phyloP scores from a whole-genome alignment of 2,888 invertebrate species.

The Cremastinae sp. region DNA sequence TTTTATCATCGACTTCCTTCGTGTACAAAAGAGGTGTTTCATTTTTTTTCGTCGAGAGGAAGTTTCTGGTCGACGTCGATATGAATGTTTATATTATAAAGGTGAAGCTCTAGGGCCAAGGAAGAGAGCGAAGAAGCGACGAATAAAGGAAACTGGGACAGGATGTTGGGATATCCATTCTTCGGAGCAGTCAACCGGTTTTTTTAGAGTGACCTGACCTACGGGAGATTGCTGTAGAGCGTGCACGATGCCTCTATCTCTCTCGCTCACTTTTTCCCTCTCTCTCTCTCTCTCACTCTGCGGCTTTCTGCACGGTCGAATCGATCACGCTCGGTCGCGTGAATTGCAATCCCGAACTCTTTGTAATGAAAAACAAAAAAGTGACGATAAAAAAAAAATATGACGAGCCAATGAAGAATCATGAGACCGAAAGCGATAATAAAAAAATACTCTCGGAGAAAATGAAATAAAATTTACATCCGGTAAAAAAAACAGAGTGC shows the following conservation, averaged over 20 bases:
- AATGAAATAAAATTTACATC: slow-evolving; percentile 2
- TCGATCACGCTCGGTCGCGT: slow-evolving; percentile 55
- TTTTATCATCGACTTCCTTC: no score
- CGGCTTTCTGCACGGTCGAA: slow-evolving; percentile 30
- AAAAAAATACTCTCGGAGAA: no score
- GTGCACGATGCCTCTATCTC: slow-evolving; percentile 14
- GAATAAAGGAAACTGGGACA: slow-evolving; percentile 50
- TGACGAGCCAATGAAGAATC: slow-evolving; percentile 3
- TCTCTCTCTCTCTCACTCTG: slow-evolving; percentile 5
- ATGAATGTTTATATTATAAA: background rate
- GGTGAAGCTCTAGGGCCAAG: background rate
- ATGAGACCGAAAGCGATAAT: slow-evolving; percentile 25
- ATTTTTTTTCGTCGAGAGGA: no score
- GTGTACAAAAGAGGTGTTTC: no score
- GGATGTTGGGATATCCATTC: slow-evolving; percentile 49
- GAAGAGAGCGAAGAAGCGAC: slow-evolving; percentile 1
- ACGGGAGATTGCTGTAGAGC: slow-evolving; percentile 29
- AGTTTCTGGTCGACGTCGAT: background rate
- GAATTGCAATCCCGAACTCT: slow-evolving; percentile 51
- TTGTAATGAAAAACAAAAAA: slow-evolving; percentile 22
- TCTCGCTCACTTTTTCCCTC: background rate
- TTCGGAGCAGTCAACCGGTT: slow-evolving; percentile 60
- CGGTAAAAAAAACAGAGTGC: background rate
- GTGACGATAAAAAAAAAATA: background rate
- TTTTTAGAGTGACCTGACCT: slow-evolving; percentile 59